Evolutionary conservation across 2,797 vertebrate genomes (phyloP), one percentile per base, ranked within the genome.

Genomic region (Hydrocynus forskahlii): DNA sequence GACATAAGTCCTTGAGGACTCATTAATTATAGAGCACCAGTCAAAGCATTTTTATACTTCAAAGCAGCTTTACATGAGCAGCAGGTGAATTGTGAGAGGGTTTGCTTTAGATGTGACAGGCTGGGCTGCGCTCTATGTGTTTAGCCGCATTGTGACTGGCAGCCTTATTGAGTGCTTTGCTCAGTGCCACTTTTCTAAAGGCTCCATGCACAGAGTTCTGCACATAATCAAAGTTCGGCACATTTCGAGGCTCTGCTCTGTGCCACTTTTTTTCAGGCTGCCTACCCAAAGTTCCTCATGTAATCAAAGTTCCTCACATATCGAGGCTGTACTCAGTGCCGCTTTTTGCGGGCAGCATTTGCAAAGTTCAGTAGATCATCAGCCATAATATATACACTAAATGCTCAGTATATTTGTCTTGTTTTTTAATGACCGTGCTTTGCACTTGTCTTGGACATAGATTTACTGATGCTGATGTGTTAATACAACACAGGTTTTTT

Each of bases 11-110:
- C 67, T 48, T 0, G 35, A 50, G 76, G 70, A 45, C 13, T 21
- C n/a, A 54, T 78, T 86, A 81, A 81, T 76, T 76, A 68, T 67
- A 75, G 52, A 25, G 7, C 67, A 25, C 50, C 75, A 79, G 72
- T 45, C 50, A 50, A 59, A 76, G 73, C 6, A 1, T 16, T 75
- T 63, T 82, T 78, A 55, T 72, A 82, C 77, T 75, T 82, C 66
- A 84, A 84, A 84, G 82, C 62, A 5, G 25, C 48, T 66, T 7
- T 10, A 50, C 52, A 19, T 25, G 50, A 54, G 63, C 64, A 55
- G 55, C 62, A 78, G 77, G 73, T 77, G 76, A 77, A 78, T 71
- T 68, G 66, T 76, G 60, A 23, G 8, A 60, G 19, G 73, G 35
- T 35, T 64, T 66, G 10, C n/a, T 63, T 63, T 62, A 45, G 64